A percentile compares a stretch with the other conserved stretches of the same genome.
These are phyloP conservation scores for Mechanitis messenoides DNA, from an alignment of 2,888 invertebrate species.

Conservation along the genomic window DNA sequence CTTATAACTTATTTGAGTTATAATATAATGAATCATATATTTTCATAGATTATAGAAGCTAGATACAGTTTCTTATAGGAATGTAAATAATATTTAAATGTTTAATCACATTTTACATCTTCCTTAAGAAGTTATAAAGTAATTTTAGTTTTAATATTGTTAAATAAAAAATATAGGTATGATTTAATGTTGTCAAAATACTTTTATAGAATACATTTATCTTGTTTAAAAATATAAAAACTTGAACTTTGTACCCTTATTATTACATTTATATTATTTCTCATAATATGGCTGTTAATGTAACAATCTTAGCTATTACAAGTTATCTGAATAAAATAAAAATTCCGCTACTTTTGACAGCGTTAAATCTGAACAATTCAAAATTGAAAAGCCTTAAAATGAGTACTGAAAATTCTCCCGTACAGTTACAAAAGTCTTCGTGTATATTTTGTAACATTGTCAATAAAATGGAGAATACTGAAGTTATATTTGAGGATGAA, in stretches of 20 bases:
- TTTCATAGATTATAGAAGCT: too few relatives aligned
- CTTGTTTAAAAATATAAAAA: neutral
- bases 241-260: neutral
- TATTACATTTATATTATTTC: neutral
- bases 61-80: too few relatives aligned
- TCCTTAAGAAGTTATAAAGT: too few relatives aligned
- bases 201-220: too few relatives aligned
- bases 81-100: too few relatives aligned
- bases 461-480: constrained; percentile 76
- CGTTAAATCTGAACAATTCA: neutral
- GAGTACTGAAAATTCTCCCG: constrained; percentile 25
- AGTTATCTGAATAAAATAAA: neutral
- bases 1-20: too few relatives aligned
- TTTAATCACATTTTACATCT: too few relatives aligned
- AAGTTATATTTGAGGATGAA: constrained; percentile 83
- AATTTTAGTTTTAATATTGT: too few relatives aligned
- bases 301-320: neutral
- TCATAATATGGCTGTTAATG: neutral
- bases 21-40: too few relatives aligned
- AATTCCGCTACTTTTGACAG: constrained; percentile 7
- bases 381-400: constrained; percentile 33
- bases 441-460: constrained; percentile 88
- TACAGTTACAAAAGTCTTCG: constrained; percentile 39
- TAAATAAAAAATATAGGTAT: too few relatives aligned
- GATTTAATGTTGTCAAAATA: too few relatives aligned